Percentiles rank a stretch among this genome's conserved stretches.
Evolutionary conservation across 2,113 vertebrate genomes (phyloP).

Genomic region (Neoarius graeffei): DNA sequence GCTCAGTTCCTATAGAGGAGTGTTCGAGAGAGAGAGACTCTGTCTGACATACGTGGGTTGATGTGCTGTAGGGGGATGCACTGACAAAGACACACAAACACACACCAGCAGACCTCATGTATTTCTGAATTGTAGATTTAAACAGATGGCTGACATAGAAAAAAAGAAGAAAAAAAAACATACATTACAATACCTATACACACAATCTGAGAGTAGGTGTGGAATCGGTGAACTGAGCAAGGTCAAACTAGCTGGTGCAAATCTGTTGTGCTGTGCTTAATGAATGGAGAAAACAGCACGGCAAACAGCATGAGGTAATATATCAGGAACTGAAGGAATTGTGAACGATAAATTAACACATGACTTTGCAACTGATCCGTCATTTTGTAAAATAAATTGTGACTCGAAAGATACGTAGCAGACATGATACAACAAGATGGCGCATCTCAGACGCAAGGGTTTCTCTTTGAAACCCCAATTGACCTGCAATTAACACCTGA

Average conservation of each 20-base stretch:
- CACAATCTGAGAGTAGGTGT: background rate
- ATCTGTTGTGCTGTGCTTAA: background rate
- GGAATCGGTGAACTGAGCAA: background rate
- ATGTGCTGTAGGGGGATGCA: constrained; percentile 1
- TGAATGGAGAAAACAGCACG: constrained; percentile 9
- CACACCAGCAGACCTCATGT: constrained; percentile 42
- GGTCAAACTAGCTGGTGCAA: background rate
- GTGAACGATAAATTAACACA: constrained; percentile 1
- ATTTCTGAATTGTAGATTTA: constrained; percentile 53
- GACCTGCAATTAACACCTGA: constrained; percentile 62
- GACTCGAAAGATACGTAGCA: constrained; percentile 14
- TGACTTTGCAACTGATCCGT: constrained; percentile 10
- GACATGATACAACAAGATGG: constrained; percentile 21
- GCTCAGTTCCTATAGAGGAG: background rate
- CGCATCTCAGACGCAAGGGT: constrained; percentile 40
- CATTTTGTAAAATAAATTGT: constrained; percentile 14
- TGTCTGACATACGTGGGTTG: constrained; percentile 26
- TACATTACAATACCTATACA: background rate
- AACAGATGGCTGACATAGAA: constrained; percentile 23
- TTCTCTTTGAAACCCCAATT: constrained; percentile 48
- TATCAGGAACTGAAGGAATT: background rate
- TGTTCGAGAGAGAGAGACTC: background rate
- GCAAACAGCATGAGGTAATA: background rate
- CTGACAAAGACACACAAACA: constrained; percentile 17
- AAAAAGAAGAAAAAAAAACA: background rate